A percentile compares a stretch with the other conserved stretches of the same genome.
These are phyloP conservation scores for Selenia dentaria DNA, from an alignment of 2,888 invertebrate genomes.

Conservation along the genomic window DNA sequence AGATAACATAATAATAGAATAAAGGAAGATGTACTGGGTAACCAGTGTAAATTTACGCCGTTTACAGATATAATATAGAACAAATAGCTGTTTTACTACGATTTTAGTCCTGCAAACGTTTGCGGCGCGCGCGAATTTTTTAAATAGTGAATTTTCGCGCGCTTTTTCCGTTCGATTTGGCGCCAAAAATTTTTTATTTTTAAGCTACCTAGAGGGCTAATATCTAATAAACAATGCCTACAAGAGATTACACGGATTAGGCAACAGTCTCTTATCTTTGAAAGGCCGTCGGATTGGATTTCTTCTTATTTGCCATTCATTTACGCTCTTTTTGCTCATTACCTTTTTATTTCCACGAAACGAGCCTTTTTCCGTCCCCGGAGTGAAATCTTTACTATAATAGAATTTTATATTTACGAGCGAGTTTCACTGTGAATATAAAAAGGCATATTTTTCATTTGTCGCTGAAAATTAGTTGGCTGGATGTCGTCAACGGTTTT, in stretches of 20 bases:
- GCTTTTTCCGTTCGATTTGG: too few species aligned
- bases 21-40: too few species aligned
- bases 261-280: conserved; percentile 16
- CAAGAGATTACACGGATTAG: background rate
- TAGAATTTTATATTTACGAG: conserved; percentile 26
- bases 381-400: conserved; percentile 22
- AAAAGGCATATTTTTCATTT: conserved; percentile 1
- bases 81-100: too few species aligned
- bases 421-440: conserved; percentile 5
- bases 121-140: too few species aligned
- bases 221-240: background rate
- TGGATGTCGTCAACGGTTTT: conserved; percentile 6
- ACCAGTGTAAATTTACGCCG: too few species aligned
- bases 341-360: conserved; percentile 26
- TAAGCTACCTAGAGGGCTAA: too few species aligned
- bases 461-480: conserved; percentile 5
- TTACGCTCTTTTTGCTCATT: conserved; percentile 27
- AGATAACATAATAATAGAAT: too few species aligned
- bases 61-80: too few species aligned
- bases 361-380: conserved; percentile 17
- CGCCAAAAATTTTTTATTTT: too few species aligned
- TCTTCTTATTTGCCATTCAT: conserved; percentile 29
- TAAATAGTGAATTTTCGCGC: too few species aligned
- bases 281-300: conserved; percentile 14
- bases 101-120: too few species aligned